Base-by-base conservation (phyloP, 1,140 invertebrate species). In the Bombus pascuorum region DNA sequence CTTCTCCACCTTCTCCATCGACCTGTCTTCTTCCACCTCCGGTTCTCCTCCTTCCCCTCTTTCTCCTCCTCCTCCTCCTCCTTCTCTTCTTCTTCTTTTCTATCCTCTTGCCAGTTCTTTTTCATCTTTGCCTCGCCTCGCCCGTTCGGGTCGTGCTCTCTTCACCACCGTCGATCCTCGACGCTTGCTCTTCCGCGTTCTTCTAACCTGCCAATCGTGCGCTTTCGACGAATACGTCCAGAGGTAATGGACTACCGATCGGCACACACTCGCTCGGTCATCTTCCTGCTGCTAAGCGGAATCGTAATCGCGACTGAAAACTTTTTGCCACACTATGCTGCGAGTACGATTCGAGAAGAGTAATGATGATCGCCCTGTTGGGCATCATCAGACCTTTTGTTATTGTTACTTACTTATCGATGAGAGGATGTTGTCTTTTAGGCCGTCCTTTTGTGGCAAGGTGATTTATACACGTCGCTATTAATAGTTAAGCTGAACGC, bases 141-240 rank as follows among this genome's bases (percentile, higher is more conserved):
- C 59, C 59, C 59, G 59, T 42, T 47, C 34, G 32, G 71, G 59
- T 78, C 77, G 59, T 42, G 75, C 57, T 75, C 75, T 83, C 75
- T 59, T 74, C 42, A 28, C 73, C 68, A 22, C n/a, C 28, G 37
- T 9, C 74, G 62, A 22, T 72, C 66, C 47, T 44, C 76, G 73
- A 65, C 66, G 71, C 68, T 68, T 25, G 66, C 71, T 91, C 90
- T 88, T 90, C 89, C 89, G 89, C 87, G 85, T 91, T 88, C 89
- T 73, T 91, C 59, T 62, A 68, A 78, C 66, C 73, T 62, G 79
- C 81, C 82, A 68, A 71, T 74, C 28, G 59, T 12, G 75, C 66
- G 59, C 77, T 80, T 70, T 81, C 72, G 66, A 72, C 81, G 81
- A 86, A 83, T 86, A 75, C 85, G 81, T 86, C 57, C 66, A n/a